Conservation (phyloP, 2,113 vertebrate genomes). For the Neodontobutis hainanensis region DNA sequence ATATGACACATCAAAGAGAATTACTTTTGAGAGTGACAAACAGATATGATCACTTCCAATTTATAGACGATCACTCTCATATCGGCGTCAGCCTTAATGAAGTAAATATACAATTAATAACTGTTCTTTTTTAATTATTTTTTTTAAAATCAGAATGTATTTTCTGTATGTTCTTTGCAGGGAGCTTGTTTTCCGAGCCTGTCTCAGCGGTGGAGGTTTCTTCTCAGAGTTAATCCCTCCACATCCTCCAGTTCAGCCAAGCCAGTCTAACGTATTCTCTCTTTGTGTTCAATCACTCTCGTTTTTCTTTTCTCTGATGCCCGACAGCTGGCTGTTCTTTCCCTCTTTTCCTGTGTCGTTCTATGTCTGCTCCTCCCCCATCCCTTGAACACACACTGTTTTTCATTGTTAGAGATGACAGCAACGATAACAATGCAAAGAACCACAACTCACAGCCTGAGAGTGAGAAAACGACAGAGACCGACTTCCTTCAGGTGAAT, state of each 20-base stretch:
- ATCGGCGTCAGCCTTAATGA: not conserved
- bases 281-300: conserved; percentile 57
- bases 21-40: too few species aligned
- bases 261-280: conserved; percentile 38
- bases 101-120: not conserved
- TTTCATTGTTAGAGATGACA: conserved; percentile 78
- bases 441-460: conserved; percentile 53
- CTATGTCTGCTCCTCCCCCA: conserved; percentile 64
- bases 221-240: conserved; percentile 26
- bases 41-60: too few species aligned
- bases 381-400: conserved; percentile 69
- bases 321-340: conserved; percentile 67
- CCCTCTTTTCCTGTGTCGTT: conserved; percentile 61
- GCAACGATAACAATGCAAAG: conserved; percentile 70
- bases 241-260: conserved; percentile 44
- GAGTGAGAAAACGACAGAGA: conserved; percentile 6
- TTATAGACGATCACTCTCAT: not conserved
- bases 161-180: not conserved
- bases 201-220: conserved; percentile 22
- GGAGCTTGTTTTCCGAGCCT: conserved; percentile 4
- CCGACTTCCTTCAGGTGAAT: conserved; percentile 54
- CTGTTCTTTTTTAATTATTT: not conserved
- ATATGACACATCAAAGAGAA: conserved; percentile 43
- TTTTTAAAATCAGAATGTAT: conserved; percentile 3
- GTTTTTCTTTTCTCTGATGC: conserved; percentile 59